Conservation (phyloP, 2,797 vertebrate genomes). For the Etheostoma perlongum region DNA sequence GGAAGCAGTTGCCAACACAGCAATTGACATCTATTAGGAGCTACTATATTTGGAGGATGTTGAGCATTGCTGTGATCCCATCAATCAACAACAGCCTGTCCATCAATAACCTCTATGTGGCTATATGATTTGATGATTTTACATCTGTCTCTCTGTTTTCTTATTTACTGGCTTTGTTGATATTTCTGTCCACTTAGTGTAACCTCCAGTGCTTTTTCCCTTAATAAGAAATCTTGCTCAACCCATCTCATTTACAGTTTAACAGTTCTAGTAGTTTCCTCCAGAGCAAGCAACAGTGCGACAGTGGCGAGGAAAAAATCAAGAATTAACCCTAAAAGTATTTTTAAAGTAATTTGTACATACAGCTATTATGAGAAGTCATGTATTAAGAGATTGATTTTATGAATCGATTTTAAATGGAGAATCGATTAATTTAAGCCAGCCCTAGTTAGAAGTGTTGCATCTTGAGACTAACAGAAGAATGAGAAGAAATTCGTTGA, state of each 20-base stretch:
- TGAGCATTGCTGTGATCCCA: constrained; percentile 67
- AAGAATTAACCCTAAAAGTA: too few relatives aligned
- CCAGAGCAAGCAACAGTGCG: too few relatives aligned
- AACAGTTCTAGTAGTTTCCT: background rate
- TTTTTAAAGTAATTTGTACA: too few relatives aligned
- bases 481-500: background rate
- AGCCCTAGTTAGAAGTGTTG: background rate
- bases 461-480: background rate
- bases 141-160: constrained; percentile 37
- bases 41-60: constrained; percentile 80
- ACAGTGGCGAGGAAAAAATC: too few relatives aligned
- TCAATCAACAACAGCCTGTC: constrained; percentile 21
- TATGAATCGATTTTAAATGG: too few relatives aligned
- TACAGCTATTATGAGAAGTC: too few relatives aligned
- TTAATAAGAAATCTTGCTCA: constrained; percentile 21
- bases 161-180: constrained; percentile 19
- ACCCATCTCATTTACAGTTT: constrained; percentile 15
- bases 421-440: too few relatives aligned
- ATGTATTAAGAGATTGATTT: too few relatives aligned
- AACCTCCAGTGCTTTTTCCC: constrained; percentile 6
- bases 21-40: constrained; percentile 63
- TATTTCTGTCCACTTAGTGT: constrained; percentile 35
- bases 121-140: constrained; percentile 14
- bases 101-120: constrained; percentile 31
- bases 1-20: constrained; percentile 68